Percentiles rank a stretch among this genome's conserved stretches.
Evolutionary conservation across 2,113 vertebrate species (phyloP).

Genomic region (Hydrochoerus hydrochaeris): DNA sequence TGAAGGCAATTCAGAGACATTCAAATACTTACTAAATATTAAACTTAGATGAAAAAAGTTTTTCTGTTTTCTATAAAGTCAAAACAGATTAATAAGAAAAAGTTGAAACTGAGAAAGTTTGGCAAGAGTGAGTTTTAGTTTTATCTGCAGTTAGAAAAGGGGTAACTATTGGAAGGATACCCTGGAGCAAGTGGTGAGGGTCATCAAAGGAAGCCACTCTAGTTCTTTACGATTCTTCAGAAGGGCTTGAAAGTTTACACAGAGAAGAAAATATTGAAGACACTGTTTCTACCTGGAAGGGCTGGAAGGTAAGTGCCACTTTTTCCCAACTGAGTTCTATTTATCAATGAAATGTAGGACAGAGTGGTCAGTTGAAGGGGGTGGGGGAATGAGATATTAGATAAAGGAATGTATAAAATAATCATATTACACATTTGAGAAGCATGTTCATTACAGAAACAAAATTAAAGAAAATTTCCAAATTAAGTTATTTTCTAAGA

Average conservation of each 20-base stretch:
- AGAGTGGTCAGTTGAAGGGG: background rate
- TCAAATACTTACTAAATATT: background rate
- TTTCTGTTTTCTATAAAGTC: background rate
- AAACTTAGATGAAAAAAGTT: background rate
- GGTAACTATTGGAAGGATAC: fast-evolving
- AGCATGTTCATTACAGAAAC: background rate
- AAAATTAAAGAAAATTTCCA: background rate
- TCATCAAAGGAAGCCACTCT: background rate
- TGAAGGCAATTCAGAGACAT: background rate
- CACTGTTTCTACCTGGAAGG: background rate
- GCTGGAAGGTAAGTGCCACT: background rate
- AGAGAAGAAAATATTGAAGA: background rate
- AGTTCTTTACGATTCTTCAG: background rate
- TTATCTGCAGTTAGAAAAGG: background rate
- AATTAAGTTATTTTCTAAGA: background rate
- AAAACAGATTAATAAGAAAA: background rate
- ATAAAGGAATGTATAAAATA: background rate
- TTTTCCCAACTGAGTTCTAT: background rate
- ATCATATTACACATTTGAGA: background rate
- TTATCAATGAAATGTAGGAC: background rate
- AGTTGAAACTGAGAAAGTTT: background rate
- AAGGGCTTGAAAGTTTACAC: background rate
- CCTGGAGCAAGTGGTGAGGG: background rate
- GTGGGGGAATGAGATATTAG: background rate
- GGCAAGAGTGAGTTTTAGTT: background rate